phyloP scores from a whole-genome alignment of 1,140 invertebrate species.

The Drosophila sproati region DNA sequence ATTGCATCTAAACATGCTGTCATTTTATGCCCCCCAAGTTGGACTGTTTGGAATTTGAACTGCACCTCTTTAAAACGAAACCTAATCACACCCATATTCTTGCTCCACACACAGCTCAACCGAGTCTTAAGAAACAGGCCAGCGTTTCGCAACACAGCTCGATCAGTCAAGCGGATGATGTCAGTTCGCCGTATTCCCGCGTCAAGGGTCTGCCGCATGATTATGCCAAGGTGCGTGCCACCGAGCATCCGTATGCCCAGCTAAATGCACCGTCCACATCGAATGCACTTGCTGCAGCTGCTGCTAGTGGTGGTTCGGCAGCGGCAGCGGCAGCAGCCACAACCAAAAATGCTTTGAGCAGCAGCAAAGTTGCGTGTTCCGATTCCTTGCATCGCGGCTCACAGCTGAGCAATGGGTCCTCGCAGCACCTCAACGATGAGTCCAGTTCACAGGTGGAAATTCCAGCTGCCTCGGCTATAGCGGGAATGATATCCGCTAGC shows the following conservation, averaged over 20 bases:
- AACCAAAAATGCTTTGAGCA: conserved; percentile 1
- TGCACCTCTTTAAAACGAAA: no score
- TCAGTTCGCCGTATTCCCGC: conserved; percentile 87
- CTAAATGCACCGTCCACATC: conserved; percentile 85
- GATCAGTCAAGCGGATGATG: conserved; percentile 86
- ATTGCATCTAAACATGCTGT: no score
- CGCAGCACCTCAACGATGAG: conserved; percentile 60
- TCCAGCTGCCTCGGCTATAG: conserved; percentile 92
- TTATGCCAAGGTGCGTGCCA: conserved; percentile 85
- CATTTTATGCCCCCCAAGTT: no score
- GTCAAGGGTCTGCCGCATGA: conserved; percentile 85
- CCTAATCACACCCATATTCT: background rate
- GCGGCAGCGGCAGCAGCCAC: conserved; percentile 30
- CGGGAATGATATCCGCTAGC: conserved; percentile 92
- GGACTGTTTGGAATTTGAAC: no score
- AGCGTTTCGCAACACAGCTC: conserved; percentile 87
- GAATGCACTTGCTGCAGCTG: conserved; percentile 47
- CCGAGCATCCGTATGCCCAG: conserved; percentile 89
- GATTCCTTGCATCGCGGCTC: conserved; percentile 61
- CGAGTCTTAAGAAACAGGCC: conserved; percentile 82
- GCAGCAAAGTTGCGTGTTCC: conserved; percentile 25
- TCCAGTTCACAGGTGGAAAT: conserved; percentile 85
- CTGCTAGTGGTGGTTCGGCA: conserved; percentile 3
- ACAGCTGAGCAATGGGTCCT: conserved; percentile 53
- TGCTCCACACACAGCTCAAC: conserved; percentile 52